These are phyloP conservation scores for Penaeus monodon DNA, from an alignment of 2,888 invertebrate genomes.

Conservation along the genomic window DNA sequence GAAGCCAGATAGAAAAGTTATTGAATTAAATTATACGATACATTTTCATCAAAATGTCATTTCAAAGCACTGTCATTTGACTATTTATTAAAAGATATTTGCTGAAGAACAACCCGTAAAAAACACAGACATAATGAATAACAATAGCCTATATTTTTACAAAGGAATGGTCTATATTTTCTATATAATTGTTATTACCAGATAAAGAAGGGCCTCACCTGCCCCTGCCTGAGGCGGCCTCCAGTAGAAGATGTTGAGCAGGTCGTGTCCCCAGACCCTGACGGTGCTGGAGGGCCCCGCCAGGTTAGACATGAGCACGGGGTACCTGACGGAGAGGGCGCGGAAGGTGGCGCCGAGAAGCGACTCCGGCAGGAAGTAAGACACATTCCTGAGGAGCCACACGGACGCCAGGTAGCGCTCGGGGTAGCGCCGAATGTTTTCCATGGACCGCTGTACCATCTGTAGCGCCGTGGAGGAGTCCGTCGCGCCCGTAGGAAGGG, in stretches of 20 bases:
- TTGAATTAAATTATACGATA: not conserved
- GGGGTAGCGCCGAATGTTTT: conserved; percentile 46
- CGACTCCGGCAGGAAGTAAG: conserved; percentile 45
- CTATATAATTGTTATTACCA: no score
- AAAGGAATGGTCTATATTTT: no score
- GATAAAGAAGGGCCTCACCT: conserved; percentile 24
- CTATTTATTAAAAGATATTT: no score
- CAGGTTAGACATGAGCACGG: conserved; percentile 52
- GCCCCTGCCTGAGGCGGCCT: conserved; percentile 54
- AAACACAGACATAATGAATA: no score
- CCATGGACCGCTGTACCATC: conserved; percentile 32
- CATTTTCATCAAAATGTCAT: no score
- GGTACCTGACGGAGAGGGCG: conserved; percentile 48
- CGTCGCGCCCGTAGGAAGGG: conserved; percentile 60
- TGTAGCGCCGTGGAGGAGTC: conserved; percentile 41
- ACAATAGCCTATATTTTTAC: no score
- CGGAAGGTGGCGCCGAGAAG: conserved; percentile 33
- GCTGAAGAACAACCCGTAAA: no score
- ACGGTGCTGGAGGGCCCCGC: conserved; percentile 43
- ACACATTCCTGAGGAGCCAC: conserved; percentile 57
- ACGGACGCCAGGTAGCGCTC: conserved; percentile 60
- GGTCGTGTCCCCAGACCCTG: conserved; percentile 42
- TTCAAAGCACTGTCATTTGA: no score
- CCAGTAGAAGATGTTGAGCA: conserved; percentile 55
- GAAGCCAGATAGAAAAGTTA: not conserved